These are phyloP conservation scores for Pseudomyrmex sp. DNA, from an alignment of 1,140 invertebrate genomes.

Conservation along the genomic window DNA sequence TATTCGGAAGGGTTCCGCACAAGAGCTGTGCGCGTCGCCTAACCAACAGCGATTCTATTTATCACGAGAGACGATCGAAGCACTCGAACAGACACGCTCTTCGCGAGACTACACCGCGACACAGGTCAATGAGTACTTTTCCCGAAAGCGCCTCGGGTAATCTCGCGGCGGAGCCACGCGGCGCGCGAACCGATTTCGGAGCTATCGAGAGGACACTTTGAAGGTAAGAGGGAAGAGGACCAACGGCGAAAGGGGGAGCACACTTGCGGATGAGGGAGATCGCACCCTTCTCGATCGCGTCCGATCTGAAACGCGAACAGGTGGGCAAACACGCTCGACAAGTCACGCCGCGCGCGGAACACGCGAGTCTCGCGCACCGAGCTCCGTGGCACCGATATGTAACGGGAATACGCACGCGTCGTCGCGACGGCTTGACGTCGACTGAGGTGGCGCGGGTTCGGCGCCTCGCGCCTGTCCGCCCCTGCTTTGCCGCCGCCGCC, in stretches of 20 bases:
- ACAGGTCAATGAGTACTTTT: conserved; percentile 7
- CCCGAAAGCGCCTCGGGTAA: neutral
- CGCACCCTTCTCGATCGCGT: conserved; percentile 36
- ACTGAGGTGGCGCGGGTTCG: conserved; percentile 76
- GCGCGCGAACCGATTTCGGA: conserved; percentile 25
- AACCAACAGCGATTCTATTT: conserved; percentile 4
- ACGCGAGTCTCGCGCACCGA: conserved; percentile 70
- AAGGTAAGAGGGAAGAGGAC: too few relatives aligned
- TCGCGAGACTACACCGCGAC: conserved; percentile 11
- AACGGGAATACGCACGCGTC: conserved; percentile 78
- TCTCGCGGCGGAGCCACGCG: conserved; percentile 11
- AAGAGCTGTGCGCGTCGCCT: neutral
- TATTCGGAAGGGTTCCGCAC: neutral
- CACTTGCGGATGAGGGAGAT: conserved; percentile 38
- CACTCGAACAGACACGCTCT: conserved; percentile 3
- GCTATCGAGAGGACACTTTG: conserved; percentile 11
- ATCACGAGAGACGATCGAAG: conserved; percentile 1
- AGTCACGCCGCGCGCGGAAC: conserved; percentile 71
- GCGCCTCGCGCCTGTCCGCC: conserved; percentile 75
- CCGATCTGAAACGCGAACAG: conserved; percentile 75
- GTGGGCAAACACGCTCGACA: conserved; percentile 72
- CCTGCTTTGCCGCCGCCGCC: conserved; percentile 65
- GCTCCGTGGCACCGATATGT: conserved; percentile 65
- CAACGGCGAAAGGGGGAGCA: neutral
- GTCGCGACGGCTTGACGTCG: conserved; percentile 83